Percentiles rank a stretch among this genome's conserved stretches.
These are phyloP conservation scores for Idaea aversata DNA, from an alignment of 2,888 invertebrate genomes.

Conservation along the genomic window DNA sequence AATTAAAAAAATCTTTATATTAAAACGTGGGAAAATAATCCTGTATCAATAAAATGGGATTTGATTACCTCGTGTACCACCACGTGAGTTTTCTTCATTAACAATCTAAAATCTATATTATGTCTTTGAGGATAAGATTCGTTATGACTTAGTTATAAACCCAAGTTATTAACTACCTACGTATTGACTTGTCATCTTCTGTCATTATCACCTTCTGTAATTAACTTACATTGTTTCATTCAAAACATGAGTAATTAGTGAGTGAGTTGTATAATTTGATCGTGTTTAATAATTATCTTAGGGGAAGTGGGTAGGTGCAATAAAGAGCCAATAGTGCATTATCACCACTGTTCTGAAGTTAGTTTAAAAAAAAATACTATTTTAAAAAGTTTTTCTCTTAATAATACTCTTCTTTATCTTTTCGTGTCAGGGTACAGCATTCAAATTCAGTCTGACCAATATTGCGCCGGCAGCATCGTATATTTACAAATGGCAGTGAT, in stretches of 20 bases:
- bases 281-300: no score
- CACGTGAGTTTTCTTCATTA: background rate
- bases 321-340: no score
- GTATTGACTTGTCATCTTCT: background rate
- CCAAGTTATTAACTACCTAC: background rate
- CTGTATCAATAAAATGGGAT: background rate
- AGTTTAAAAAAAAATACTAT: no score
- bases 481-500: no score
- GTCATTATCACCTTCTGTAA: background rate
- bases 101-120: background rate
- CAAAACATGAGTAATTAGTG: background rate
- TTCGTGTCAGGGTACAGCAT: no score
- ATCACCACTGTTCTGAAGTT: no score
- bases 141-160: background rate
- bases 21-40: background rate
- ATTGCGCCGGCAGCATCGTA: no score
- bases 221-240: background rate
- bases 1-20: background rate
- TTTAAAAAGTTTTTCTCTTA: no score
- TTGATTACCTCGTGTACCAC: background rate
- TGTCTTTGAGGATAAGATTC: background rate
- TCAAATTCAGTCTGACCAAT: no score
- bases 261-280: no score
- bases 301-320: no score
- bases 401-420: no score